Evolutionary conservation across 37 sponge, comb jelly and placozoan genomes (phyloP), one percentile per base, ranked within the genome.

Genomic region (Corticium candelabrum): DNA sequence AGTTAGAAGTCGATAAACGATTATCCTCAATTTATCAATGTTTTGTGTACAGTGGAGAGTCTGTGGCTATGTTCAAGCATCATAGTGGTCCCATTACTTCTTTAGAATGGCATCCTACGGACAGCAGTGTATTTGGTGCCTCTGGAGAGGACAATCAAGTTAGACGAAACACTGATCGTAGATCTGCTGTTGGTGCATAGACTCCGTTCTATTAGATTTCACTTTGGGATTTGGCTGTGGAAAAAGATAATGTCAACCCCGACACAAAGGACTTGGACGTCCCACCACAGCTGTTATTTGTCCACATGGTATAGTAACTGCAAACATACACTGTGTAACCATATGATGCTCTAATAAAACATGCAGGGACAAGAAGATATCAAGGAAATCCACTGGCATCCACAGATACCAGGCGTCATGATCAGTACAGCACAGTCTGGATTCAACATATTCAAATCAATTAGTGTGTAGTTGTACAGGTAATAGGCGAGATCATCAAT

Each of bases 361-460:
- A 78, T 40, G 2, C 77, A 90, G 86, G 99, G 99, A 11, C 99
- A 98, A 86, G 76, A 83, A 37, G 95, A 98, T 68, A 84, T 98
- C 33, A 98, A 98, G 80, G 99, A 98, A 69, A 34, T 98, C 1
- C 99, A 98, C 76, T 98, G 99, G 99, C 99, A 98, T 70, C 90
- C 95, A 30, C 95, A 94, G 78, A 34, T 94, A n/a, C 89, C 95
- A 39, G 99, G 99, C 1, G 89, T 98, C 3, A 36, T 98, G 30
- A 29, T 91, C 56, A 90, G 86, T 35, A 98, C 99, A 35, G 95
- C 99, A 35, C 88, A 77, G 5, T 84, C 57, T 77, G 92, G 95
- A 5, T 94, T 98, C 75, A 91, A 98, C 75, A 67, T 98, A 1
- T 94, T 98, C 76, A 91, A 82, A 82, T 94, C 93, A 40, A 98